phyloP scores from a whole-genome alignment of 2,888 invertebrate species.

The Campoplex capitator region DNA sequence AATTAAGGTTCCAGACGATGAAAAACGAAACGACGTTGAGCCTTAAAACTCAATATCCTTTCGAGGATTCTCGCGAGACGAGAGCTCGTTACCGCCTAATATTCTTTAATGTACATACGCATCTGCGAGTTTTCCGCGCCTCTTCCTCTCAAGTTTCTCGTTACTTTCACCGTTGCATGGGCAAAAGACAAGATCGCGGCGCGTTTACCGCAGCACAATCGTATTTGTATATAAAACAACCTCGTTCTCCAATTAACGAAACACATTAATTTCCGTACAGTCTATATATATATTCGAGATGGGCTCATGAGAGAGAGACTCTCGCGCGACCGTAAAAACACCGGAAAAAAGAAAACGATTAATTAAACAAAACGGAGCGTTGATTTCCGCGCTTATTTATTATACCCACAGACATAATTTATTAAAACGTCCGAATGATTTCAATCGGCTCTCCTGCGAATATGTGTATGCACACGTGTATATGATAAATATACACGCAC shows the following conservation, averaged over 20 bases:
- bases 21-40: not conserved
- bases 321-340: conserved; percentile 1
- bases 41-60: conserved; percentile 29
- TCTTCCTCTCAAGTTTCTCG: conserved; percentile 60
- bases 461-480: not conserved
- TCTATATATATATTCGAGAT: conserved; percentile 2
- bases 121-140: conserved; percentile 43
- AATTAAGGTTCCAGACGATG: not conserved
- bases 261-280: conserved; percentile 62
- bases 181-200: conserved; percentile 28
- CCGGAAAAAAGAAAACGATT: conserved; percentile 53
- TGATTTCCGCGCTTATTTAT: conserved; percentile 59
- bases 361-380: conserved; percentile 66
- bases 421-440: conserved; percentile 60
- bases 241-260: conserved; percentile 64
- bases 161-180: conserved; percentile 68
- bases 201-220: conserved; percentile 47
- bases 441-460: conserved; percentile 49
- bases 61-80: not conserved
- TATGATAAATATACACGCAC: too few species aligned
- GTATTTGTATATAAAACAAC: conserved; percentile 17
- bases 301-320: conserved; percentile 22
- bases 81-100: conserved; percentile 43
- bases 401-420: conserved; percentile 59
- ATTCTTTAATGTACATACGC: conserved; percentile 28